These are phyloP conservation scores for Tylochromis polylepis DNA, from an alignment of 2,113 vertebrate species.

Conservation along the genomic window DNA sequence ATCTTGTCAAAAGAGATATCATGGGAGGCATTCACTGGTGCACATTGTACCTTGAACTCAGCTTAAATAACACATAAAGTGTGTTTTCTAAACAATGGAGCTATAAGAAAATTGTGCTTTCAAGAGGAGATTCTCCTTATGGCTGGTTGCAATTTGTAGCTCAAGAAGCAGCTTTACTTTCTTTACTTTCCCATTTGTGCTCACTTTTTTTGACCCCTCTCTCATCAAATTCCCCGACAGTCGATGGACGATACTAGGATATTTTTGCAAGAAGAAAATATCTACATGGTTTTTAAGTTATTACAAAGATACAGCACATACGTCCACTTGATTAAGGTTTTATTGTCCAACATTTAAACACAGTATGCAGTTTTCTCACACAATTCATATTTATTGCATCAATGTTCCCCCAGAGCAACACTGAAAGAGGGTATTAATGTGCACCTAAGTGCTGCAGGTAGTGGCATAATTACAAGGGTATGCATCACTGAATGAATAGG, in stretches of 20 bases:
- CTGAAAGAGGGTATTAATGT: slow-evolving; percentile 14
- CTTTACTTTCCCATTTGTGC: background rate
- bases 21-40: background rate
- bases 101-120: background rate
- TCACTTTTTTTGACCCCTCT: background rate
- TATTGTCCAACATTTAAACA: background rate
- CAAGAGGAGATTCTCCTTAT: background rate
- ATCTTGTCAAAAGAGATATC: slow-evolving; percentile 20
- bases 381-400: background rate
- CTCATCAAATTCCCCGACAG: background rate
- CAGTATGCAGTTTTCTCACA: background rate
- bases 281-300: background rate
- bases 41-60: slow-evolving; percentile 8
- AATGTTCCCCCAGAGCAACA: background rate
- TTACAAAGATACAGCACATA: background rate
- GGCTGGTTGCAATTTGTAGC: slow-evolving; percentile 15
- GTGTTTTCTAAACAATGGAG: slow-evolving; percentile 11
- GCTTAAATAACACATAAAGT: slow-evolving; percentile 3
- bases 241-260: background rate
- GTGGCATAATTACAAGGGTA: slow-evolving; percentile 22
- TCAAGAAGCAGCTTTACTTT: slow-evolving; percentile 27
- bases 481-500: slow-evolving; percentile 16
- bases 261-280: background rate
- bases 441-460: slow-evolving; percentile 29
- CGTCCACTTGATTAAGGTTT: background rate